Evolutionary conservation across 2,797 vertebrate genomes (phyloP), one percentile per base, ranked within the genome.

Genomic region (Epinephelus awoara): DNA sequence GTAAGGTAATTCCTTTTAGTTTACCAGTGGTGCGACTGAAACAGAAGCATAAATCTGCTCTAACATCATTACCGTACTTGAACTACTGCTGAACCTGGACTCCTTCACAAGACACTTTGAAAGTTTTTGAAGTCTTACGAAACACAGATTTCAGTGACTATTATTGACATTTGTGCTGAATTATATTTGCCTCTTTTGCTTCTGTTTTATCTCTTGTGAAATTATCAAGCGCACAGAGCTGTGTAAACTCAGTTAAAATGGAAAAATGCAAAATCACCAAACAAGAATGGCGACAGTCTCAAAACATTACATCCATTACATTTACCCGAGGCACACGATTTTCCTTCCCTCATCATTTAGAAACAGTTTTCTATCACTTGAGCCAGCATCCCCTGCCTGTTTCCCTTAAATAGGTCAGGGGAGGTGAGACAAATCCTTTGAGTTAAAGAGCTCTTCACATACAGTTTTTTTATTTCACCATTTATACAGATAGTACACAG

Each of bases 361-460:
- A 81, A 57, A 40, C 38, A 40, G 34, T 46, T 54, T 75, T 64
- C 25, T n/a, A 3, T 49, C 69, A 71, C 63, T 73, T 38, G 40
- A 80, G 49, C 51, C 69, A n/a, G 29, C 54, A 2, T 73, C 34
- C 72, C 27, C 38, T 47, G n/a, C 25, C 63, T 40, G 50, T 59
- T 19, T 64, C 40, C n/a, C 27, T 21, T 55, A 69, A 78, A 64
- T 34, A 51, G 67, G 70, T 64, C 67, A 66, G 55, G 42, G 75
- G 27, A 71, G 72, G 51, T 59, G 67, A 83, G 79, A 77, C 79
- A 47, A 88, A 89, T 86, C 59, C 73, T 79, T 46, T 15, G 40
- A 77, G 38, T 75, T 71, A 55, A 69, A 79, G 54, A 78, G 74
- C 64, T 90, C 62, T 57, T 85, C 68, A 64, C 64, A 57, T 38